These are phyloP conservation scores for Euplagia quadripunctaria DNA, from an alignment of 2,888 invertebrate species.

Conservation along the genomic window DNA sequence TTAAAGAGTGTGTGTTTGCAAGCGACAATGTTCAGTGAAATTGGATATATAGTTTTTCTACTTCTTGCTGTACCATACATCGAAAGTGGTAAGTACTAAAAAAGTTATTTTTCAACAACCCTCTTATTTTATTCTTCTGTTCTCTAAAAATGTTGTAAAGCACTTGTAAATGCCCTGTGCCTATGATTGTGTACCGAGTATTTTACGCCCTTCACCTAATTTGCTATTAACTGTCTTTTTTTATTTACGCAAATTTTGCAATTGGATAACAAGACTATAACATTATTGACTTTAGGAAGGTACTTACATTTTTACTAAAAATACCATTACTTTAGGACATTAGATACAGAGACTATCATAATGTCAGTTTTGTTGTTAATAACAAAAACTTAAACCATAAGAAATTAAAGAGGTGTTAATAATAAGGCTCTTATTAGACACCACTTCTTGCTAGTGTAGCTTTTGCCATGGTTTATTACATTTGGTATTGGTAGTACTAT, in stretches of 20 bases:
- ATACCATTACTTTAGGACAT: background rate
- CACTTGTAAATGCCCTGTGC: conserved; percentile 21
- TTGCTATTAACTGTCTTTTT: conserved; percentile 34
- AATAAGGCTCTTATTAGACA: background rate
- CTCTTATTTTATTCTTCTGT: conserved; percentile 46
- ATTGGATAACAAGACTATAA: background rate
- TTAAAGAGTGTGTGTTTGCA: conserved; percentile 79
- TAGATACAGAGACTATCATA: background rate
- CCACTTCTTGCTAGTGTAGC: background rate
- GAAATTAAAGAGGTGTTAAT: background rate
- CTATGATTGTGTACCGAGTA: conserved; percentile 11
- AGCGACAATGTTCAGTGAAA: conserved; percentile 89
- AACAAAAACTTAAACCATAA: background rate
- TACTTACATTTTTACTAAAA: background rate
- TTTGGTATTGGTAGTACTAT: conserved; percentile 9
- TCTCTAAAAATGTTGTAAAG: conserved; percentile 45
- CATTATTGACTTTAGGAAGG: background rate
- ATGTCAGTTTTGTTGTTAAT: background rate
- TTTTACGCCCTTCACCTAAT: conserved; percentile 35
- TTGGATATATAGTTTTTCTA: conserved; percentile 90
- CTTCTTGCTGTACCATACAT: conserved; percentile 90
- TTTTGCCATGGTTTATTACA: background rate
- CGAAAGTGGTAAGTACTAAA: conserved; percentile 89
- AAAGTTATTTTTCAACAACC: conserved; percentile 36
- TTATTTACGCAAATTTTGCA: conserved; percentile 17